Evolutionary conservation across 2,113 vertebrate species (phyloP).

Genomic region (Phrynosoma blainvillii): DNA sequence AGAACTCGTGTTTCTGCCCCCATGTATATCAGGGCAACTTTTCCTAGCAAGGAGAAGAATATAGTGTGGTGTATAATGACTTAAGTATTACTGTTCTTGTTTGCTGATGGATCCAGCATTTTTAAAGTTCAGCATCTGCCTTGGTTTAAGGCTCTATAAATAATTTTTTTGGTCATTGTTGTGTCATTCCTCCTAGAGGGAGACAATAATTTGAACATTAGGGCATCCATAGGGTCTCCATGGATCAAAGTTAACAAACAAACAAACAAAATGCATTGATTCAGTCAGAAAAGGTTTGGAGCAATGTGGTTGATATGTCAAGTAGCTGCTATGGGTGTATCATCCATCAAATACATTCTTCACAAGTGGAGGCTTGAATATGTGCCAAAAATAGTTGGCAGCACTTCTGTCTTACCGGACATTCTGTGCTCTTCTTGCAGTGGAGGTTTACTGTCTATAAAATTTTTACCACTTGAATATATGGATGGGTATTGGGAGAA

Average conservation of each 20-base stretch:
- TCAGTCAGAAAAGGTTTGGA: conserved; percentile 1
- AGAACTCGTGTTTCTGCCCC: not conserved
- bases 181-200: not conserved
- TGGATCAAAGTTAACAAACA: too few relatives aligned
- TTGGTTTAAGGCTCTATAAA: not conserved
- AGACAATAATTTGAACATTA: accelerated
- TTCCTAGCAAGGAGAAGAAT: not conserved
- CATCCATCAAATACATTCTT: not conserved
- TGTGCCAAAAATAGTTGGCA: not conserved
- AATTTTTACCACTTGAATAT: not conserved
- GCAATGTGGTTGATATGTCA: not conserved
- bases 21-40: not conserved
- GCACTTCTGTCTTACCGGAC: not conserved
- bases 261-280: not conserved
- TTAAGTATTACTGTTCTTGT: not conserved
- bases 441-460: not conserved
- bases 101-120: not conserved
- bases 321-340: not conserved
- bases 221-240: not conserved
- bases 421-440: not conserved
- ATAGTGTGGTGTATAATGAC: not conserved
- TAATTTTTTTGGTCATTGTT: not conserved
- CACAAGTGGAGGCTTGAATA: not conserved
- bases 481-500: not conserved
- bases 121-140: not conserved